Evolutionary conservation across 2,113 vertebrate species (phyloP), one percentile per base, ranked within the genome.

Genomic region (Semnornis frantzii): DNA sequence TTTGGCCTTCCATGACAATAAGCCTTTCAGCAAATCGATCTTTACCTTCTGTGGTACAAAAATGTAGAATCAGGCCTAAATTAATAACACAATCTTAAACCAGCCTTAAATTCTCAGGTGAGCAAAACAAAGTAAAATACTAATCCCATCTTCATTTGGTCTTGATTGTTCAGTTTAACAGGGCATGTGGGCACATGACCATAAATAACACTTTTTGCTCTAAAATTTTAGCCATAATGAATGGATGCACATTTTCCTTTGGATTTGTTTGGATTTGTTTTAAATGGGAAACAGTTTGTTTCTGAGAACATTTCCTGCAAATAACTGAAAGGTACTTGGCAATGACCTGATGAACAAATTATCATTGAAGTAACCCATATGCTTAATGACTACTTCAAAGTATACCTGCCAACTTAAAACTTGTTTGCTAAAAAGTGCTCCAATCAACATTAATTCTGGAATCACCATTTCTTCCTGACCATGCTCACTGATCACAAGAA

Each of bases 131-230:
- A 68, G 23, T 21, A 63, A 48, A 70, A 31, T 42, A 69, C 14
- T 57, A 66, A 54, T 9, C 8, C 18, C 12, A 37, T 9, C 42
- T 85, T 27, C 55, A 44, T 65, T 75, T 39, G 34, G 48, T 33
- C 50, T 27, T 92, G 33, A 72, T 11, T 48, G 8, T 3, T 52
- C 20, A 66, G 16, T 34, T 21, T 57, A 78, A 46, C 9, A 31
- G 14, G 16, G 34, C 60, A 82, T 0, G 0, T 70, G 59, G 16
- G n/a, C 60, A 82, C 0, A 0, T 63, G 52, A 59, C 28, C 72
- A 60, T 59, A 27, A 73, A 54, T 76, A 77, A 62, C 21, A 27
- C 19, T 73, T 80, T 12, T 62, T 71, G 18, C 46, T 90, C 48
- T 81, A 42, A 78, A 74, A 44, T 30, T 55, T 63, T 1, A 86